Percentiles rank a stretch among this genome's conserved stretches.
phyloP scores from a whole-genome alignment of 2,113 vertebrate species.

The Phainopepla nitens region DNA sequence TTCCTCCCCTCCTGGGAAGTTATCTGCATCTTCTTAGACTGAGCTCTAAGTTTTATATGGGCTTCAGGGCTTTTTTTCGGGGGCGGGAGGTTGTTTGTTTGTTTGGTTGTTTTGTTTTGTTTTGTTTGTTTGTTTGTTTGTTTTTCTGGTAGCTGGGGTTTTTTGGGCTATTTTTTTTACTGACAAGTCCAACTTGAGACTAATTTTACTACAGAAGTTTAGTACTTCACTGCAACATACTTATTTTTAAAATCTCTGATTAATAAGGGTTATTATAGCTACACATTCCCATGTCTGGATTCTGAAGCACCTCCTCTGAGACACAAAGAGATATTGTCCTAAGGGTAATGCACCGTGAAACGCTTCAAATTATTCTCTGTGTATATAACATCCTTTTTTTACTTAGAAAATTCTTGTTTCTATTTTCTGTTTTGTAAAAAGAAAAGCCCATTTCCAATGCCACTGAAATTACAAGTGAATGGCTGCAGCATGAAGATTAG shows the following conservation, averaged over 20 bases:
- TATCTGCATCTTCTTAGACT: not conserved
- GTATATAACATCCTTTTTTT: not conserved
- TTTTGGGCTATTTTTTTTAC: not conserved
- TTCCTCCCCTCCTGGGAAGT: not conserved
- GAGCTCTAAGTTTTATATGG: not conserved
- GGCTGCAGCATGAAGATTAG: constrained; percentile 19
- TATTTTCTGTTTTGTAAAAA: not conserved
- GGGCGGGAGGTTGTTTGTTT: too few species aligned
- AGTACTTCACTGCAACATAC: not conserved
- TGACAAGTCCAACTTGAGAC: not conserved
- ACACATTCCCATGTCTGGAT: not conserved
- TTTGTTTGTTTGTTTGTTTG: too few species aligned
- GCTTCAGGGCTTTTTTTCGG: too few species aligned
- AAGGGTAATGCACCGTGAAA: not conserved
- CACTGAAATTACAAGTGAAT: not conserved
- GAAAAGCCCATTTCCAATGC: not conserved
- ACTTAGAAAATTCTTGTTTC: not conserved
- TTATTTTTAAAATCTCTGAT: not conserved
- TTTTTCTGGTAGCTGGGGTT: too few species aligned
- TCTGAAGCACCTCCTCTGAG: not conserved
- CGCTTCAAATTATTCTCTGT: not conserved
- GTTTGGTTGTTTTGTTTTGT: too few species aligned
- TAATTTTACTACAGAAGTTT: not conserved
- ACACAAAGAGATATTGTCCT: not conserved
- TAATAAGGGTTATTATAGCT: not conserved